Evolutionary conservation across 2,797 vertebrate species (phyloP), one percentile per base, ranked within the genome.

Genomic region (Aythya fuligula): DNA sequence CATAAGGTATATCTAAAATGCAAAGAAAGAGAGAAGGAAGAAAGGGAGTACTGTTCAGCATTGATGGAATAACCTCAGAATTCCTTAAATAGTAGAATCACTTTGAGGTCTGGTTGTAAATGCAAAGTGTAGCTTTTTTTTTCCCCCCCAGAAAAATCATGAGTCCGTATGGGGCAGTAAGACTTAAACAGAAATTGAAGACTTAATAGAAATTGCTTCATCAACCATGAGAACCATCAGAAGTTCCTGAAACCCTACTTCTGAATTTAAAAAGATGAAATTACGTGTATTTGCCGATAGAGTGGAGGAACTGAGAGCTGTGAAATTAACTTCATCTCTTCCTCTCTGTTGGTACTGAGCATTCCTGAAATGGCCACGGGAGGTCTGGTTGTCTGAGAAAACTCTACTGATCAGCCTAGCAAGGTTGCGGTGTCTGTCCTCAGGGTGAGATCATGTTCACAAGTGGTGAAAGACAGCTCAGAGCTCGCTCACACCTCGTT

Each of bases 381-480:
- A 87, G 69, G 36, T 58, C 11, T 18, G 24, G 3, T 10, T 62
- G 36, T 9, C 51, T 87, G 45, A 9, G 34, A 65, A 80, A 32
- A 4, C 8, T 24, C 1, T n/a, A 27, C 13, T 0, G 0, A 64
- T 34, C 69, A 82, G 5, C 28, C 0, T 1, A 51, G 58, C 22
- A 34, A 36, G 12, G 22, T 53, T 18, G 32, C 1, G 1, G 19
- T 72, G 16, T 41, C 62, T 2, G 0, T 91, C n/a, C n/a, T 69
- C 20, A 9, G 38, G 12, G 15, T 43, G 38, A 41, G 28, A 27
- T 7, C 34, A 3, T 45, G n/a, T 45, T 83, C n/a, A 65, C 10
- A 17, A n/a, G n/a, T 36, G 28, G 22, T 49, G 32, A 64, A 61
- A 51, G 62, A 18, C 8, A 19, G 32, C 28, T 49, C 39, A 65